A percentile compares a stretch with the other conserved stretches of the same genome.
Evolutionary conservation across 2,888 invertebrate species (phyloP).

Genomic region (Xestia xanthographa): DNA sequence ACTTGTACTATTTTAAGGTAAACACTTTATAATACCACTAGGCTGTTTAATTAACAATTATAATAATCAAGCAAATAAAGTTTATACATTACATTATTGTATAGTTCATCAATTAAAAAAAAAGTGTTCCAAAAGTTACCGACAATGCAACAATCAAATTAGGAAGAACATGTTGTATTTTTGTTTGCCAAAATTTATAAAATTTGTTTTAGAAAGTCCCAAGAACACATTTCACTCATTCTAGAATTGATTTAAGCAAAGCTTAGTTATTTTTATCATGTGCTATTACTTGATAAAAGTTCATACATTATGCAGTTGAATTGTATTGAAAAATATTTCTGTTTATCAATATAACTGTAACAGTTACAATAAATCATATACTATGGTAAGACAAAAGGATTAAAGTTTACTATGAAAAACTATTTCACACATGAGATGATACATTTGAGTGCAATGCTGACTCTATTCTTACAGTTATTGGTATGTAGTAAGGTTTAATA

Average conservation of each 20-base stretch:
- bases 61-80: slow-evolving; percentile 51
- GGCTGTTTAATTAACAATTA: slow-evolving; percentile 55
- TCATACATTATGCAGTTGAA: slow-evolving; percentile 50
- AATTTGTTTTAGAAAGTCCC: slow-evolving; percentile 45
- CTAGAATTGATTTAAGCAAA: slow-evolving; percentile 58
- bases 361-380: slow-evolving; percentile 39
- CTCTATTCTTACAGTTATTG: slow-evolving; percentile 69
- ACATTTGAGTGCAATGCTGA: slow-evolving; percentile 52
- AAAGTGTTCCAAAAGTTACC: slow-evolving; percentile 50
- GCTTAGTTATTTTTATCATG: slow-evolving; percentile 47
- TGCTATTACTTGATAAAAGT: slow-evolving; percentile 56
- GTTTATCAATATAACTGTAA: slow-evolving; percentile 45
- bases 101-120: slow-evolving; percentile 52
- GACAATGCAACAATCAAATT: slow-evolving; percentile 44
- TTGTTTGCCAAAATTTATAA: slow-evolving; percentile 32
- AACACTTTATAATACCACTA: slow-evolving; percentile 68
- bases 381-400: slow-evolving; percentile 51
- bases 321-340: slow-evolving; percentile 39
- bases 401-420: slow-evolving; percentile 61
- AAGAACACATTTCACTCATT: slow-evolving; percentile 34
- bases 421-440: slow-evolving; percentile 54
- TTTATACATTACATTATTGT: slow-evolving; percentile 54
- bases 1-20: slow-evolving; percentile 78
- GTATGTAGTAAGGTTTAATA: slow-evolving; percentile 68
- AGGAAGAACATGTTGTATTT: slow-evolving; percentile 18